Evolutionary conservation across 2,113 vertebrate species (phyloP).

Genomic region (Hydrochoerus hydrochaeris): DNA sequence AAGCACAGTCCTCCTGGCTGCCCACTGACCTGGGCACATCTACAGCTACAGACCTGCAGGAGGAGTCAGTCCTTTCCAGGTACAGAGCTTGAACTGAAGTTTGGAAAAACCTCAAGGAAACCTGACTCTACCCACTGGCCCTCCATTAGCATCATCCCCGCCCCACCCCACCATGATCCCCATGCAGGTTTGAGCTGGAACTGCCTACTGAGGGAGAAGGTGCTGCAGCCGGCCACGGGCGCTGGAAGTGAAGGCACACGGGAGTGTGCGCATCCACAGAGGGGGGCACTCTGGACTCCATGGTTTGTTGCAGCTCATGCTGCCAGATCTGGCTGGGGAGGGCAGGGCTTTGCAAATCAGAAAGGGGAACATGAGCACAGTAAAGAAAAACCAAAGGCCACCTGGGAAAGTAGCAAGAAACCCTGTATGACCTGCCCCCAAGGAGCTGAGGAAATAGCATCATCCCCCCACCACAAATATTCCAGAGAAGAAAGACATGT

Average conservation of each 20-base stretch:
- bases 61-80: background rate
- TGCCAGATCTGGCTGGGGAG: accelerated
- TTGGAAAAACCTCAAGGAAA: background rate
- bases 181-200: accelerated
- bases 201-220: background rate
- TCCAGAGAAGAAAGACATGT: background rate
- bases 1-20: accelerated
- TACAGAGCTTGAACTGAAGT: too few species aligned
- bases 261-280: accelerated
- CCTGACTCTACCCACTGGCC: accelerated
- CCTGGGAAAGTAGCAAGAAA: background rate
- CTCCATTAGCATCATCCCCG: accelerated
- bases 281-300: accelerated
- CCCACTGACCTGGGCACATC: background rate
- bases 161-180: background rate
- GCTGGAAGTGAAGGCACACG: accelerated
- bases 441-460: accelerated
- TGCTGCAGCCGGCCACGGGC: accelerated
- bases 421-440: accelerated
- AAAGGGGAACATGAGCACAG: accelerated
- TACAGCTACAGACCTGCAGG: accelerated
- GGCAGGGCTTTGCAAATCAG: accelerated
- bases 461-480: accelerated
- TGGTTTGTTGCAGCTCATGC: accelerated
- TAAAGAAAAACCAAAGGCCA: accelerated